Percentiles rank a stretch among this genome's conserved stretches.
Evolutionary conservation across 2,797 vertebrate genomes (phyloP).

Genomic region (Acridotheres tristis): DNA sequence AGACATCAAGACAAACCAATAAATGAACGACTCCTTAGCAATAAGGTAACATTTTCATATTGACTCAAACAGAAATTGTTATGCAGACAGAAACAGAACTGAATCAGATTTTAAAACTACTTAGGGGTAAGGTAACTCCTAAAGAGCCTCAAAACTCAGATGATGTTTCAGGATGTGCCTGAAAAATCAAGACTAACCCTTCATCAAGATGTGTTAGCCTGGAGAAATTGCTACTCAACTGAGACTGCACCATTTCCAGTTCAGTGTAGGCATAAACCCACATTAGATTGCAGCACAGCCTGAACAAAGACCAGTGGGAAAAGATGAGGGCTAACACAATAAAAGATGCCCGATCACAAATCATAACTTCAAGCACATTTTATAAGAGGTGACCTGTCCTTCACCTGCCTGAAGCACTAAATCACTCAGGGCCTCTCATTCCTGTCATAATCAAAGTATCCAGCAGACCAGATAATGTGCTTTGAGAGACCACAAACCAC

Average conservation of each 20-base stretch:
- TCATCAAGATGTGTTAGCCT: not conserved
- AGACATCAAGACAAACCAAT: not conserved
- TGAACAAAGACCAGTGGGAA: not conserved
- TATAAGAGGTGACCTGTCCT: not conserved
- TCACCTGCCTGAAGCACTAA: not conserved
- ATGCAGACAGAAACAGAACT: not conserved
- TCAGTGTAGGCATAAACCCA: not conserved
- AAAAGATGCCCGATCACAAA: not conserved
- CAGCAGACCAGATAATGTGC: not conserved
- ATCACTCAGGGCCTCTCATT: not conserved
- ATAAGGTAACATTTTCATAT: not conserved
- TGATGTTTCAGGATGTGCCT: not conserved
- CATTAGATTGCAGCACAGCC: not conserved
- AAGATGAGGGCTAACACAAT: not conserved
- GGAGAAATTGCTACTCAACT: rapidly evolving
- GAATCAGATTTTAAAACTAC: not conserved
- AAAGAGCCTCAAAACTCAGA: not conserved
- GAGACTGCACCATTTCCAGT: not conserved
- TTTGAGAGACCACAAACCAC: not conserved
- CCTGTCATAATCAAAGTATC: not conserved
- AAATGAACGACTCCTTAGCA: not conserved
- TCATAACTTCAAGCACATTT: not conserved
- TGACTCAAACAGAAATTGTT: not conserved
- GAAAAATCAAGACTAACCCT: not conserved
- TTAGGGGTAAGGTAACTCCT: not conserved